Evolutionary conservation across 2,888 invertebrate genomes (phyloP).

Genomic region (Phyllotreta striolata): DNA sequence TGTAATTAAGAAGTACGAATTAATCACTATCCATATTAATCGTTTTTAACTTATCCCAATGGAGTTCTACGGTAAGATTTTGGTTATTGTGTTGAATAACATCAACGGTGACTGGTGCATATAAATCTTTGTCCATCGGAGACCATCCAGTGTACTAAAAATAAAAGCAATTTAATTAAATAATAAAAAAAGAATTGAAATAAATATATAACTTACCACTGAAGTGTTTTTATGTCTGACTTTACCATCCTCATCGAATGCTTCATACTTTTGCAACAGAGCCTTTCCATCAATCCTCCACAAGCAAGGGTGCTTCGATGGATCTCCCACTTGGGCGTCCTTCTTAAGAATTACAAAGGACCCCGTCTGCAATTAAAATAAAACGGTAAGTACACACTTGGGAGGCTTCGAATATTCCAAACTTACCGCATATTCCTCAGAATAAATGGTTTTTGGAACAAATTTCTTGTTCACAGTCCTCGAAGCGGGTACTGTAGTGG

Average conservation of each 20-base stretch:
- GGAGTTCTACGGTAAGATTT: conserved; percentile 55
- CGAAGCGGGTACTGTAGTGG: conserved; percentile 25
- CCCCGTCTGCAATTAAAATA: conserved; percentile 53
- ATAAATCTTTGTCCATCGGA: conserved; percentile 57
- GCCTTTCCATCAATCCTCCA: conserved; percentile 62
- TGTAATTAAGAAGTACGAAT: conserved; percentile 21
- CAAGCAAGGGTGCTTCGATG: conserved; percentile 57
- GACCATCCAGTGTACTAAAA: conserved; percentile 61
- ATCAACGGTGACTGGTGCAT: conserved; percentile 57
- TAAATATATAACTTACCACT: conserved; percentile 53
- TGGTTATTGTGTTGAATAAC: conserved; percentile 55
- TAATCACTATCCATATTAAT: conserved; percentile 57
- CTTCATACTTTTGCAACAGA: conserved; percentile 62
- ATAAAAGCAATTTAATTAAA: conserved; percentile 7
- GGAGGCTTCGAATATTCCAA: background rate
- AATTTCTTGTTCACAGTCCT: conserved; percentile 44
- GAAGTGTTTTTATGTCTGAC: conserved; percentile 59
- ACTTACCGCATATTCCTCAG: conserved; percentile 49
- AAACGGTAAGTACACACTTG: conserved; percentile 4
- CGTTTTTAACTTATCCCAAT: conserved; percentile 57
- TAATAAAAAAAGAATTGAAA: background rate
- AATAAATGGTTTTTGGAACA: conserved; percentile 48
- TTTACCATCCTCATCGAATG: conserved; percentile 57
- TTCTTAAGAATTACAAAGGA: conserved; percentile 59
- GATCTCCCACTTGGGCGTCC: conserved; percentile 57